These are phyloP conservation scores for Phthorimaea operculella DNA, from an alignment of 1,140 invertebrate genomes.

Conservation along the genomic window DNA sequence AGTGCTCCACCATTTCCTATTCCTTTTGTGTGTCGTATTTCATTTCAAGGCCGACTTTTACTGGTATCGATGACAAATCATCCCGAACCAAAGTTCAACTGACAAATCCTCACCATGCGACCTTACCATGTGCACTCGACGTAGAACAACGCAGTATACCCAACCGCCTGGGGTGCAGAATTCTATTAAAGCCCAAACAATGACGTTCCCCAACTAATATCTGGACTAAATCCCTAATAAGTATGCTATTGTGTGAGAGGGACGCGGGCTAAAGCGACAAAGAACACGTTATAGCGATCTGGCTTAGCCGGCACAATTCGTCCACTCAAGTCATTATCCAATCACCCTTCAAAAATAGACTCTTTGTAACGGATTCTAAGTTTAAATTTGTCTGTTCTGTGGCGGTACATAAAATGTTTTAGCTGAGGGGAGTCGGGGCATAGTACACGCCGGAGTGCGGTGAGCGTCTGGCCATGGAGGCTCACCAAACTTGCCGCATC, in stretches of 20 bases:
- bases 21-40: too few species aligned
- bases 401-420: slow-evolving; percentile 27
- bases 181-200: slow-evolving; percentile 67
- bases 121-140: slow-evolving; percentile 30
- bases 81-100: too few species aligned
- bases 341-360: background rate
- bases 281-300: slow-evolving; percentile 65
- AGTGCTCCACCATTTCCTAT: too few species aligned
- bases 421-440: slow-evolving; percentile 19
- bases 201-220: slow-evolving; percentile 64
- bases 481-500: slow-evolving; percentile 63
- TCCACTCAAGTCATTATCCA: background rate
- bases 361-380: background rate
- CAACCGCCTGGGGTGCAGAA: slow-evolving; percentile 49
- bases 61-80: too few species aligned
- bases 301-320: slow-evolving; percentile 11
- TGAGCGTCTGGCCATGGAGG: slow-evolving; percentile 64
- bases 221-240: slow-evolving; percentile 68
- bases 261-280: slow-evolving; percentile 59
- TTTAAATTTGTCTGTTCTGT: background rate
- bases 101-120: background rate
- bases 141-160: slow-evolving; percentile 22
- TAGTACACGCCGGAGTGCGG: slow-evolving; percentile 57
- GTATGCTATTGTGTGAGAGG: slow-evolving; percentile 66
- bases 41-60: too few species aligned